phyloP scores from a whole-genome alignment of 2,113 vertebrate genomes.

The Mormyrus iriodes region DNA sequence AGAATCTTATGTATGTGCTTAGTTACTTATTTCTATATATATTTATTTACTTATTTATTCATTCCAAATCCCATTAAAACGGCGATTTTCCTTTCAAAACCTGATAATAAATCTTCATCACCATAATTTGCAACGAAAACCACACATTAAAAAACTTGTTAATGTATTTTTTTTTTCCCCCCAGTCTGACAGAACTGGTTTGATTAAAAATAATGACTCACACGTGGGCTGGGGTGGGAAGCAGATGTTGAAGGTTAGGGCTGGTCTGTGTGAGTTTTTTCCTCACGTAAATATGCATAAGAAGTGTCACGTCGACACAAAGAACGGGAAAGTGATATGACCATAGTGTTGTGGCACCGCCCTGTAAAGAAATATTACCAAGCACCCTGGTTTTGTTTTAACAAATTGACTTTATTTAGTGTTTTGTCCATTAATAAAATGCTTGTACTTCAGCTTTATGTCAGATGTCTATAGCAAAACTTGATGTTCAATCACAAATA shows the following conservation, averaged over 20 bases:
- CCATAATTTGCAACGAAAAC: neutral
- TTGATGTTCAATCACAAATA: neutral
- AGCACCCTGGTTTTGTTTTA: neutral
- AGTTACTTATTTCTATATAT: no score
- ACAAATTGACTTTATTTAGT: neutral
- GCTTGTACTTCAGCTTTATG: neutral
- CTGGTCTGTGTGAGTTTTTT: neutral
- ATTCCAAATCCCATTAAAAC: neutral
- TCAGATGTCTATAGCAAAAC: neutral
- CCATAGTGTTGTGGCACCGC: neutral
- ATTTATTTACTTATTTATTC: no score
- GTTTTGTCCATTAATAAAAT: neutral
- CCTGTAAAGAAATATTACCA: neutral
- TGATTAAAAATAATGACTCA: neutral
- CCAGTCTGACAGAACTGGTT: neutral
- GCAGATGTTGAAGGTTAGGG: neutral
- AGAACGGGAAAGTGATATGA: neutral
- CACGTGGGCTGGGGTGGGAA: neutral
- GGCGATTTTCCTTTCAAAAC: neutral
- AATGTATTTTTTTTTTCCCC: neutral
- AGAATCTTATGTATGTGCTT: no score
- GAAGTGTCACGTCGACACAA: neutral
- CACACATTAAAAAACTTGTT: neutral
- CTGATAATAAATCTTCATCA: neutral
- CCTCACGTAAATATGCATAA: neutral